Evolutionary conservation across 2,888 invertebrate genomes (phyloP).

Genomic region (Cantharis lateralis): DNA sequence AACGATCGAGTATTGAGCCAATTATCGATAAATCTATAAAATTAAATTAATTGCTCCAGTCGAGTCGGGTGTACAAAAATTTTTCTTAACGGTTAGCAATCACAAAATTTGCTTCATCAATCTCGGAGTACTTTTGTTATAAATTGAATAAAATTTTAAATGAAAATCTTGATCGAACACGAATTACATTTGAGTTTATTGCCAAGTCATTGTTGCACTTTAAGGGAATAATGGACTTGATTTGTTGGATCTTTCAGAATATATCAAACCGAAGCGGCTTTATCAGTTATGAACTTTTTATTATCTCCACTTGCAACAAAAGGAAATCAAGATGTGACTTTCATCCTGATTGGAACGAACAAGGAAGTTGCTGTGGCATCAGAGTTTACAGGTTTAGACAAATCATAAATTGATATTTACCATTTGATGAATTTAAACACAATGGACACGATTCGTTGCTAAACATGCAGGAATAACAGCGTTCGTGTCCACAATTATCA

Average conservation of each 20-base stretch:
- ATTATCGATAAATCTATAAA: neutral
- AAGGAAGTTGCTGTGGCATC: neutral
- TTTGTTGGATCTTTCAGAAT: conserved; percentile 9
- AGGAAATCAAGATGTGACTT: neutral
- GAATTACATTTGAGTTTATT: neutral
- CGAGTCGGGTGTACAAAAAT: neutral
- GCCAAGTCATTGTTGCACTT: conserved; percentile 24
- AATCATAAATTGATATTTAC: conserved; percentile 18
- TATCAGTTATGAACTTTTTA: conserved; percentile 16
- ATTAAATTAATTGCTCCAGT: conserved; percentile 3
- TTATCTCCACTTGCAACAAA: conserved; percentile 11
- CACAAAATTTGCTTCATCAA: neutral
- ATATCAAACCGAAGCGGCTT: conserved; percentile 16
- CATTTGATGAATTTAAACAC: conserved; percentile 59
- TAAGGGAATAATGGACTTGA: conserved; percentile 16
- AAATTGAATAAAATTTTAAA: neutral
- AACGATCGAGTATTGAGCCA: neutral
- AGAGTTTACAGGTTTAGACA: neutral
- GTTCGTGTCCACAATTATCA: conserved; percentile 94
- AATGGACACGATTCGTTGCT: conserved; percentile 89
- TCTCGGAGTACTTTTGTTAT: neutral
- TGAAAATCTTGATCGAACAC: neutral
- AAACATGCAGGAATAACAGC: conserved; percentile 94
- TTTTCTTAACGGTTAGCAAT: neutral
- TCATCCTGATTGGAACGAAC: neutral